Base-by-base conservation (phyloP, 2,888 invertebrate genomes). In the Synanthedon formicaeformis region DNA sequence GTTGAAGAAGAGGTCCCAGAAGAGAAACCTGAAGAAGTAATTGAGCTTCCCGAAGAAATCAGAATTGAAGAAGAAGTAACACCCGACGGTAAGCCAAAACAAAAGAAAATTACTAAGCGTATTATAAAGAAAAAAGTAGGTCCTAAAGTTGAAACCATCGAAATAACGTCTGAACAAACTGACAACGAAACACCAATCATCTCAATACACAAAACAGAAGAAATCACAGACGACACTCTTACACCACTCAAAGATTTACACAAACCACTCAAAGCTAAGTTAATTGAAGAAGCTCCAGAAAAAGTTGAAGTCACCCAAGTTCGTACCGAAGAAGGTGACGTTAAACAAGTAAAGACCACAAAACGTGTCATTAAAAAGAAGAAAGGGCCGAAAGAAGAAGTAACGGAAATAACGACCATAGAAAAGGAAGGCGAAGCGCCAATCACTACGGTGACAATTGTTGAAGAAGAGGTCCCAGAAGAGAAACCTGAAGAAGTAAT, bases 51-150 rank as follows among this genome's bases (percentile, higher is more conserved):
- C 18, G 18, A 18, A 18, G 18, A 18, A 18, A 18, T 3, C 3
- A 18, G 2, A 18, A 18, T 18, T 18, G 18, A 18, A 18, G 18
- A 18, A 18, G 18, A 18, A 18, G 0, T 3, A 10, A 13, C 50
- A 3, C 57, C 66, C 34, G 60, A 69, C 56, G 56, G 67, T 53
- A 64, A 65, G 55, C 58, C 60, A 40, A 52, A 45, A 50, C 41
- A 50, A 12, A 50, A 50, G 51, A 54, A 34, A 41, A 51, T 65
- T 41, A 58, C 72, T 51, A 80, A 75, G 56, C 69, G 70, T 4
- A 59, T 70, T 2, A 74, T 79, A 23, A 81, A 63, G 78, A 85
- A 18, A 60, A 81, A 51, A 80, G 77, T 54, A 79, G 55, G 65
- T 8, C 65, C 68, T 3, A 63, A 64, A 54, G 59, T 64, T 53